Evolutionary conservation across 2,797 vertebrate genomes (phyloP).

Genomic region (Sylvia borin): DNA sequence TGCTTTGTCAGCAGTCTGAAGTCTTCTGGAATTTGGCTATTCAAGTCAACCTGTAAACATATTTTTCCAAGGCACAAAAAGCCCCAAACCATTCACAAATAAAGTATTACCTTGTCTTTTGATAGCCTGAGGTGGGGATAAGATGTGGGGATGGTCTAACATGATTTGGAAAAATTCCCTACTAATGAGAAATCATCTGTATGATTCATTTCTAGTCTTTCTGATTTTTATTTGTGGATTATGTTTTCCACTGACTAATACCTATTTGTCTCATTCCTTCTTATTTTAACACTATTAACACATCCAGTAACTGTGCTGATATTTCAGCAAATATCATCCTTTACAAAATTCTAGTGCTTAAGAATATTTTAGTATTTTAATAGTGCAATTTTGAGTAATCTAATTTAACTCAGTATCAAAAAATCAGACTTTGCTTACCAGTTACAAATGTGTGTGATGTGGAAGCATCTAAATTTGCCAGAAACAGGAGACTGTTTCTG

Average conservation of each 20-base stretch:
- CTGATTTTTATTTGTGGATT: slow-evolving; percentile 61
- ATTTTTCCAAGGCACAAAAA: neutral
- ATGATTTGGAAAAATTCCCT: slow-evolving; percentile 19
- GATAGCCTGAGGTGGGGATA: neutral
- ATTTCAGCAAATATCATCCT: slow-evolving; percentile 30
- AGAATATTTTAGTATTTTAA: slow-evolving; percentile 17
- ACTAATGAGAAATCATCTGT: slow-evolving; percentile 56
- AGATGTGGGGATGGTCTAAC: neutral
- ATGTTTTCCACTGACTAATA: slow-evolving; percentile 57
- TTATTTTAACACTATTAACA: slow-evolving; percentile 44
- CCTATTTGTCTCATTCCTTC: slow-evolving; percentile 49
- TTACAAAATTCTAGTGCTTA: neutral
- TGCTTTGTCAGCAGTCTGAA: neutral
- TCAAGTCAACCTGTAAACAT: neutral
- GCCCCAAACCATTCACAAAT: neutral
- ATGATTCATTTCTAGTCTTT: slow-evolving; percentile 42
- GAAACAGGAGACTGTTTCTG: neutral
- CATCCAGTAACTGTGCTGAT: slow-evolving; percentile 5
- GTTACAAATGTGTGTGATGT: neutral
- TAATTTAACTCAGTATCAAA: neutral
- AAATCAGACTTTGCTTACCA: neutral
- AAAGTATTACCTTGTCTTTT: neutral
- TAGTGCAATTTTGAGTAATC: neutral
- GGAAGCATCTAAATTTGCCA: neutral
- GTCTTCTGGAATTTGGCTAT: neutral